phyloP scores from a whole-genome alignment of 2,888 invertebrate genomes.

The Didymodactylos carnosus region DNA sequence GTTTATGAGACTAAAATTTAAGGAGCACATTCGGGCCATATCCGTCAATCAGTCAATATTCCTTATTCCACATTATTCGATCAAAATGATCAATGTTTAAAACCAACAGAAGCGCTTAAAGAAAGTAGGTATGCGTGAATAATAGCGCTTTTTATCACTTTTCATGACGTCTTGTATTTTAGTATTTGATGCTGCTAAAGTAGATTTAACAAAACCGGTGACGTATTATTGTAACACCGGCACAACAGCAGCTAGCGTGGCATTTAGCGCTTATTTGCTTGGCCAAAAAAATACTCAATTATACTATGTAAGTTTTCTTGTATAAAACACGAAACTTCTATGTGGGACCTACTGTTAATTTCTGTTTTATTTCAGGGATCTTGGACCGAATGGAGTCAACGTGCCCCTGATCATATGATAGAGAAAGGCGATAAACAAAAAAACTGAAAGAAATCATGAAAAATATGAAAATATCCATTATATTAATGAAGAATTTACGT shows the following conservation, averaged over 20 bases:
- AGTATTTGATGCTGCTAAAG: slow-evolving; percentile 22
- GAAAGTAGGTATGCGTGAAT: background rate
- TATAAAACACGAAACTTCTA: too few species aligned
- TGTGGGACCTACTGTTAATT: background rate
- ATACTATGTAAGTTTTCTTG: slow-evolving; percentile 20
- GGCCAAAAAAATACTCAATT: slow-evolving; percentile 22
- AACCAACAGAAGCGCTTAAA: slow-evolving; percentile 2
- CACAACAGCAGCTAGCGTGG: slow-evolving; percentile 21
- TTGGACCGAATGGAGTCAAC: background rate
- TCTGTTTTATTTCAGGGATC: background rate
- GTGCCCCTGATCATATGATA: too few species aligned
- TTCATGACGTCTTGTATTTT: slow-evolving; percentile 7
- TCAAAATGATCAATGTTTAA: background rate
- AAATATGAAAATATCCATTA: too few species aligned
- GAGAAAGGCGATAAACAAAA: too few species aligned
- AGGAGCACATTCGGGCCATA: background rate
- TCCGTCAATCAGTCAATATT: background rate
- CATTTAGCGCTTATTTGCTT: slow-evolving; percentile 21
- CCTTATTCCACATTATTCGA: slow-evolving; percentile 7
- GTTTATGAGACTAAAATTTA: too few species aligned
- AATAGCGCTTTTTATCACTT: too few species aligned
- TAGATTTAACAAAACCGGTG: slow-evolving; percentile 20
- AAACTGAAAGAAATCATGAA: too few species aligned
- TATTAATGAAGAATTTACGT: too few species aligned
- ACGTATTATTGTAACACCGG: slow-evolving; percentile 20